These are phyloP conservation scores for Psittacula echo DNA, from an alignment of 2,797 vertebrate genomes.

Conservation along the genomic window DNA sequence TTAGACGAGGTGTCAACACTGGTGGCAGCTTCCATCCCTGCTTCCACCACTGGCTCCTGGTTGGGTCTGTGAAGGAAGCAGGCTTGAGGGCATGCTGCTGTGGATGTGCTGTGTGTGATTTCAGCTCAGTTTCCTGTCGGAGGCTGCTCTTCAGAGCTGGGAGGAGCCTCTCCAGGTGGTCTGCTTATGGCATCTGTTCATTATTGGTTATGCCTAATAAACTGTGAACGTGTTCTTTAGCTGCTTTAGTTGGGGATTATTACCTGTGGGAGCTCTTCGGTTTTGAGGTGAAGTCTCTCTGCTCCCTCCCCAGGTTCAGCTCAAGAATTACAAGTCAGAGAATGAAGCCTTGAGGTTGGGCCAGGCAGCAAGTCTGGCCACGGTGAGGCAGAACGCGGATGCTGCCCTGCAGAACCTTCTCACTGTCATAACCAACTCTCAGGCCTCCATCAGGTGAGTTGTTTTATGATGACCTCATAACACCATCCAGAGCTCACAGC, in stretches of 20 bases:
- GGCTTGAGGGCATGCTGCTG: not conserved
- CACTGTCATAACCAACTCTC: constrained; percentile 78
- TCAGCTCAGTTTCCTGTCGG: not conserved
- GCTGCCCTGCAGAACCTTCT: constrained; percentile 85
- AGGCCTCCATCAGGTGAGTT: constrained; percentile 84
- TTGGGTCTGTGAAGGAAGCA: not conserved
- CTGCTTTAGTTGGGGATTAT: not conserved
- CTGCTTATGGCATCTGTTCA: not conserved
- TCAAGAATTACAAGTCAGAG: constrained; percentile 75
- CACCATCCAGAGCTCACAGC: accelerated
- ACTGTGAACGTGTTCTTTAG: not conserved
- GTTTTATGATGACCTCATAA: not conserved
- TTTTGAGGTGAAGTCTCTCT: not conserved
- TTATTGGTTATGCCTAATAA: not conserved
- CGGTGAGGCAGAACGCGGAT: constrained; percentile 84
- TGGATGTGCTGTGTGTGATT: not conserved
- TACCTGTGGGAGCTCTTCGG: not conserved
- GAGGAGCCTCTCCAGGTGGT: not conserved
- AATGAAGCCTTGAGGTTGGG: constrained; percentile 76
- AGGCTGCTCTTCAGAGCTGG: not conserved
- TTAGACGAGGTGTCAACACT: accelerated
- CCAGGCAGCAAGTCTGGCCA: constrained; percentile 78
- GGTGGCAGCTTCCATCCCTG: not conserved
- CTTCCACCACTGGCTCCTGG: not conserved
- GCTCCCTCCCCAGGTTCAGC: constrained; percentile 71